A percentile compares a stretch with the other conserved stretches of the same genome.
Evolutionary conservation across 2,888 invertebrate genomes (phyloP).

Genomic region (Gastracanthus pulcherrimus): DNA sequence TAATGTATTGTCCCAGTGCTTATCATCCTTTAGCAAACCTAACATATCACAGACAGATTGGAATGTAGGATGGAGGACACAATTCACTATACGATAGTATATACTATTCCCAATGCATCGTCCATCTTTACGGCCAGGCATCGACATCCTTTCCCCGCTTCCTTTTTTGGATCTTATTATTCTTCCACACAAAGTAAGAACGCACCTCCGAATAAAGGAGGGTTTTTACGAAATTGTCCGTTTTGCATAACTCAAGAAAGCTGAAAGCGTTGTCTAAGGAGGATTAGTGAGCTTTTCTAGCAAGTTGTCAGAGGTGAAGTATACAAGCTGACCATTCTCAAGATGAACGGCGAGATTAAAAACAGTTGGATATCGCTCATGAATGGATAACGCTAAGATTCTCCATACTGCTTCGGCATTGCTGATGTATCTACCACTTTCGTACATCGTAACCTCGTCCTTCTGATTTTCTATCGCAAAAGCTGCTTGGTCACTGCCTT

Average conservation of each 20-base stretch:
- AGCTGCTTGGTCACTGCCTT: constrained; percentile 63
- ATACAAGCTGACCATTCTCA: constrained; percentile 66
- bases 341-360: constrained; percentile 64
- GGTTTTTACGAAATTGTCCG: constrained; percentile 71
- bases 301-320: constrained; percentile 61
- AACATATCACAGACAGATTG: constrained; percentile 55
- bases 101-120: constrained; percentile 63
- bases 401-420: too few species aligned
- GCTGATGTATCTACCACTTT: constrained; percentile 60
- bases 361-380: constrained; percentile 63
- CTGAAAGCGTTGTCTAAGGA: constrained; percentile 61
- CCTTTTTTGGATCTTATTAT: constrained; percentile 30
- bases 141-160: constrained; percentile 49
- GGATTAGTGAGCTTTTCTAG: constrained; percentile 41
- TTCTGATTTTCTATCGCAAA: too few species aligned
- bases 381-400: constrained; percentile 64
- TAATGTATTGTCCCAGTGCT: constrained; percentile 61
- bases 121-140: constrained; percentile 57
- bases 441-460: constrained; percentile 51
- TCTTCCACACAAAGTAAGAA: too few species aligned
- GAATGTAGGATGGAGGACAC: constrained; percentile 61
- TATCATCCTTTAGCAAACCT: constrained; percentile 62
- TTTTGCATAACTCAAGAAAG: constrained; percentile 71
- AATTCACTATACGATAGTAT: constrained; percentile 62
- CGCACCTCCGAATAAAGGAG: constrained; percentile 65